Base-by-base conservation (phyloP, 2,797 vertebrate species). In the Sciaenops ocellatus region DNA sequence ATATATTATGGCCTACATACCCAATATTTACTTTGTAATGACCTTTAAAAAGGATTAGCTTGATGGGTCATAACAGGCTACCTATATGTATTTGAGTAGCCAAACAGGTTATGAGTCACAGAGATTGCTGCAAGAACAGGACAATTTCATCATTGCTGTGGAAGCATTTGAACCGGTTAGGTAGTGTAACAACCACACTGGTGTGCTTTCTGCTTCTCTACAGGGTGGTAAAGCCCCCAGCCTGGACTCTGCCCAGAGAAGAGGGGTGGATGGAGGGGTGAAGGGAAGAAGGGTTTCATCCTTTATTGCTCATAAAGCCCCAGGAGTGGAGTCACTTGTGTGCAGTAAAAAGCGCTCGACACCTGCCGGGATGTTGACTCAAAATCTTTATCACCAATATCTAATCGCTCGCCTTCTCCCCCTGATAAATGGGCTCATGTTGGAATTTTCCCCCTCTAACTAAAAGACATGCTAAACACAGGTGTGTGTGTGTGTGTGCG, bases 301-400 rank as follows among this genome's bases (percentile, higher is more conserved):
- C 69, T 94, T 94, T 93, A 94, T 94, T 90, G 90, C 51, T 73
- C 57, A 87, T 91, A 92, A 93, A 92, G 78, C 84, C 63, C 47
- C 74, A 38, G 44, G 72, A 91, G 83, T 81, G 87, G 82, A 91
- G 88, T 87, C 85, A 78, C 82, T 84, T 15, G 11, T 72, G 82
- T 69, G 92, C 88, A 89, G 91, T 93, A 93, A 94, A 93, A 94
- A 86, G 73, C 67, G 78, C 76, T 83, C 34, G 89, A 93, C 97
- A 98, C 96, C 97, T 97, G 97, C 95, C 90, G 87, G 90, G 92
- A 86, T 98, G 96, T 97, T 98, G 96, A 96, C 96, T 95, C 93
- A 96, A 96, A 96, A 97, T 97, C 96, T 95, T 94, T 92, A 94
- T 96, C 94, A 93, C 94, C 93, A 95, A 96, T 96, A 96, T 94